Conservation (phyloP, 2,113 vertebrate species). For the Grallaria varia region DNA sequence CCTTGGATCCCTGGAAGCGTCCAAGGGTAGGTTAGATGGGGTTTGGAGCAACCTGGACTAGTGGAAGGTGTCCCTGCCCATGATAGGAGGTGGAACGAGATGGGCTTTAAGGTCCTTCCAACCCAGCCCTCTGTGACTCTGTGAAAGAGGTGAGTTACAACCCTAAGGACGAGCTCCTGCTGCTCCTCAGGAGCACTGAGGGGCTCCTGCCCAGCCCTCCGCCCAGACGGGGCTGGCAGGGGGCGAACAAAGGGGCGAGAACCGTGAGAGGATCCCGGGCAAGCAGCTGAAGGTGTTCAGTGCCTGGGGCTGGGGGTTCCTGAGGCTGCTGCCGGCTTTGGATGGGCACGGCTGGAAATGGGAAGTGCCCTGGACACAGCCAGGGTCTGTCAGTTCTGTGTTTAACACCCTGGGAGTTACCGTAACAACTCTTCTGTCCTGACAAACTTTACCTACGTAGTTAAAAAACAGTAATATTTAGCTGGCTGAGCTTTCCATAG, state of each 20-base stretch:
- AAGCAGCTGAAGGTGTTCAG: not conserved
- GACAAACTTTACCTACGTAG: not conserved
- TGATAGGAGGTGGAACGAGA: fast-evolving
- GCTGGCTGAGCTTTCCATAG: not conserved
- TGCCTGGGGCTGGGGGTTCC: not conserved
- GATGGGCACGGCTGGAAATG: not conserved
- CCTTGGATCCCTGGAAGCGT: not conserved
- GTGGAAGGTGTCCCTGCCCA: not conserved
- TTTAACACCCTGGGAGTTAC: not conserved
- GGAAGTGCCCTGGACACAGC: not conserved
- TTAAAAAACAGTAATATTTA: not conserved
- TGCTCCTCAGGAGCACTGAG: fast-evolving
- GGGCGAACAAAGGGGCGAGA: fast-evolving
- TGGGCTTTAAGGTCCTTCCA: not conserved
- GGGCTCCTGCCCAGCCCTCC: not conserved
- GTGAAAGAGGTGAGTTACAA: not conserved
- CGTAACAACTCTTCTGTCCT: fast-evolving
- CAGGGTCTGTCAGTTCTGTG: not conserved
- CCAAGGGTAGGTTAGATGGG: fast-evolving
- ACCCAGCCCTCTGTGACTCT: not conserved
- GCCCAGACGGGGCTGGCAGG: fast-evolving
- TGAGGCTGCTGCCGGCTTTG: not conserved
- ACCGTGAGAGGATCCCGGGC: not conserved
- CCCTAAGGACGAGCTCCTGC: not conserved
- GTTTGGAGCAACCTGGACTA: fast-evolving